phyloP scores from a whole-genome alignment of 2,888 invertebrate species.

The Erebia ligea region DNA sequence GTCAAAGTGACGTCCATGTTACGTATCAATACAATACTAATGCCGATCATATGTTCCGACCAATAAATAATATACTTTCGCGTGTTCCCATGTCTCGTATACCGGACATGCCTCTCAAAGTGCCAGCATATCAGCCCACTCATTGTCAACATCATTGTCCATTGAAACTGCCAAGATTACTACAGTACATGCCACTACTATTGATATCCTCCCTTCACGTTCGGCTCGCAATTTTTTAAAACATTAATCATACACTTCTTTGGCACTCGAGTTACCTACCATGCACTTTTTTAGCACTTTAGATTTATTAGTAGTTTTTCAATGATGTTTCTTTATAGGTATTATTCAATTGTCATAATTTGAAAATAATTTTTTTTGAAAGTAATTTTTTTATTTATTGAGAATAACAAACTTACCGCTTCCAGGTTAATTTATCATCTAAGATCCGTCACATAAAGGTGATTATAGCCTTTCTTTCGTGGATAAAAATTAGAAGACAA shows the following conservation, averaged over 20 bases:
- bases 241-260: neutral
- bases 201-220: constrained; percentile 14
- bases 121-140: constrained; percentile 56
- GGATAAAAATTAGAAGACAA: too few relatives aligned
- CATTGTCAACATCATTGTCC: constrained; percentile 64
- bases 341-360: too few relatives aligned
- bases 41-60: constrained; percentile 25
- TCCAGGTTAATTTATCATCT: too few relatives aligned
- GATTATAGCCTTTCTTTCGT: too few relatives aligned
- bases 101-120: constrained; percentile 66
- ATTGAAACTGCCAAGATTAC: constrained; percentile 61
- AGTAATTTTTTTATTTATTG: neutral
- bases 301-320: neutral
- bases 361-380: too few relatives aligned
- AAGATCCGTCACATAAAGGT: too few relatives aligned
- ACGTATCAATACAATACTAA: constrained; percentile 19
- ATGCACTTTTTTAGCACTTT: neutral
- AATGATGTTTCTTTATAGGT: neutral
- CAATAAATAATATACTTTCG: constrained; percentile 60
- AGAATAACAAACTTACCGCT: neutral
- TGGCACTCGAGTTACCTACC: neutral
- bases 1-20: constrained; percentile 8
- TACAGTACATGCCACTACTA: constrained; percentile 37
- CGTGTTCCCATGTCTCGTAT: constrained; percentile 56
- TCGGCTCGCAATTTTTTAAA: neutral